Percentiles rank a stretch among this genome's conserved stretches.
phyloP scores from a whole-genome alignment of 2,888 invertebrate species.

The Melinopterus prodromus region DNA sequence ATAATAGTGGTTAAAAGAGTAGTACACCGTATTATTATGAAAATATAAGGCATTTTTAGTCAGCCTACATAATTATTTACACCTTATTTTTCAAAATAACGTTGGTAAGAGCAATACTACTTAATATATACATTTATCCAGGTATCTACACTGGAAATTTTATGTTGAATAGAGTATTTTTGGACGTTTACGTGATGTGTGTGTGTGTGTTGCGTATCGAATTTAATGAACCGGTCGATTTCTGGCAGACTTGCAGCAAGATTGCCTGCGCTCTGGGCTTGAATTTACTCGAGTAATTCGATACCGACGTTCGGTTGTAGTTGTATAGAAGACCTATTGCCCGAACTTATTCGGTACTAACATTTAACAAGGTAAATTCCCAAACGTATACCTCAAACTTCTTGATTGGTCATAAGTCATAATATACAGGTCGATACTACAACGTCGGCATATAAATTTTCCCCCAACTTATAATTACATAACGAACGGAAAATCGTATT shows the following conservation, averaged over 20 bases:
- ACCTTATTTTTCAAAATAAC: too few relatives aligned
- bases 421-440: neutral
- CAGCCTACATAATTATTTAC: too few relatives aligned
- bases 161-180: too few relatives aligned
- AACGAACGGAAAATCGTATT: neutral
- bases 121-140: too few relatives aligned
- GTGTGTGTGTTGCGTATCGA: neutral
- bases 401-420: neutral
- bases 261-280: neutral
- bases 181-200: too few relatives aligned
- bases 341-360: neutral
- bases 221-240: constrained; percentile 4
- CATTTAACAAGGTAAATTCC: neutral
- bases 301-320: neutral
- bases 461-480: neutral
- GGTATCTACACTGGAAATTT: too few relatives aligned
- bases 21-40: too few relatives aligned
- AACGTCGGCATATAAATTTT: neutral
- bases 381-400: neutral
- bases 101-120: too few relatives aligned
- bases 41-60: too few relatives aligned
- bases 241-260: neutral
- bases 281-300: neutral
- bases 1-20: too few relatives aligned
- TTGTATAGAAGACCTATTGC: neutral